These are phyloP conservation scores for Nomada lathburiana DNA, from an alignment of 2,888 invertebrate species.

Conservation along the genomic window DNA sequence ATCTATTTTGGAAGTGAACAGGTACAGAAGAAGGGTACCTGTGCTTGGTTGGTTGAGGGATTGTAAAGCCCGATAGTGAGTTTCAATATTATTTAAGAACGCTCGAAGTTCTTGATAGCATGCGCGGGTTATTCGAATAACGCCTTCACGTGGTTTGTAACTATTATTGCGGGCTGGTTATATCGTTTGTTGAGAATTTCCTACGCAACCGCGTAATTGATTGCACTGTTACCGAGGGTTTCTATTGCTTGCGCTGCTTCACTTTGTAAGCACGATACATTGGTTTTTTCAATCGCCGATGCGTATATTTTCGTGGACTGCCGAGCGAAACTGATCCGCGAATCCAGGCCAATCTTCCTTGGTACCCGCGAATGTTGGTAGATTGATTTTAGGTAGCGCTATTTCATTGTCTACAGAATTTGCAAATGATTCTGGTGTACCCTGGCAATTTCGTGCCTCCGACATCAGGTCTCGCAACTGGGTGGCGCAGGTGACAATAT, in stretches of 20 bases:
- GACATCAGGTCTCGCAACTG: too few species aligned
- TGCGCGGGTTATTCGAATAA: not conserved
- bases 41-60: not conserved
- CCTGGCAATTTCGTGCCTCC: not conserved
- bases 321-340: not conserved
- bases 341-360: not conserved
- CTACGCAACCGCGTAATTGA: not conserved
- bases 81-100: not conserved
- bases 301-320: not conserved
- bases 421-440: not conserved
- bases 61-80: not conserved
- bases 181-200: not conserved
- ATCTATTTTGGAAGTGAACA: not conserved
- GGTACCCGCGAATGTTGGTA: not conserved
- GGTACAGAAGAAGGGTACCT: not conserved
- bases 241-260: not conserved
- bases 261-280: not conserved
- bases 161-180: not conserved
- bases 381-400: not conserved
- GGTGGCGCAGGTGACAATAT: not conserved
- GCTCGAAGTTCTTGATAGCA: not conserved
- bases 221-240: not conserved
- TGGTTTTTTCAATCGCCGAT: not conserved
- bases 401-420: not conserved
- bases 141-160: not conserved